Base-by-base conservation (phyloP, 2,888 invertebrate species). In the Sipunculus nudus region DNA sequence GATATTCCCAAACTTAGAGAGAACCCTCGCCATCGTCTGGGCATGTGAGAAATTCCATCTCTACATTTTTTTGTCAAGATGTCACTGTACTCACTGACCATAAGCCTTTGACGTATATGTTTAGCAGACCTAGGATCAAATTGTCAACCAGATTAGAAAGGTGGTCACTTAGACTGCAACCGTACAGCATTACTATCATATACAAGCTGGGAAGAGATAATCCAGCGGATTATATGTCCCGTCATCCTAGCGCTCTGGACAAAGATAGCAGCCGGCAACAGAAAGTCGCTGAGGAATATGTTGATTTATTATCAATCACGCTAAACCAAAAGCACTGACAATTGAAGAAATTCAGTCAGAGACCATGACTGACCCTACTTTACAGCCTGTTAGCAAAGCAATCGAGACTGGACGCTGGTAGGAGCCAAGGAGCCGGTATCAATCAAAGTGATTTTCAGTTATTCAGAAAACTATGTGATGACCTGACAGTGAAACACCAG, bases 151-250 rank as follows among this genome's bases (percentile, higher is more conserved):
- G 71, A 8, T 67, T 74, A 19, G 70, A 71, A 57, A 40, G 71
- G 21, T 71, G 66, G 66, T 55, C 52, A 19, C 54, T 73, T 28
- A 23, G 64, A 19, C 46, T 73, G 23, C 67, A 56, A 48, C 65
- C 55, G n/a, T 68, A 71, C 43, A 57, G 65, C 31, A 41, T 62
- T 31, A 53, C 49, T 16, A 59, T 68, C 8, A 49, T 29, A 6
- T 67, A 70, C 47, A 25, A 45, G 26, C 54, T 63, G 28, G 70
- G 73, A 13, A 21, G n/a, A 41, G 50, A 58, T 6, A 71, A 74
- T 54, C 63, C 67, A 23, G 64, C 62, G 19, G 73, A 71, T 43
- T 71, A 62, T 25, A 59, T 75, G 52, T 68, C 71, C 13, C 52
- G 69, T 25, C 63, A 67, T 23, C 65, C 65, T 32, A 50, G 39